Evolutionary conservation across 1,140 invertebrate genomes (phyloP).

Genomic region (Halictus rubicundus): DNA sequence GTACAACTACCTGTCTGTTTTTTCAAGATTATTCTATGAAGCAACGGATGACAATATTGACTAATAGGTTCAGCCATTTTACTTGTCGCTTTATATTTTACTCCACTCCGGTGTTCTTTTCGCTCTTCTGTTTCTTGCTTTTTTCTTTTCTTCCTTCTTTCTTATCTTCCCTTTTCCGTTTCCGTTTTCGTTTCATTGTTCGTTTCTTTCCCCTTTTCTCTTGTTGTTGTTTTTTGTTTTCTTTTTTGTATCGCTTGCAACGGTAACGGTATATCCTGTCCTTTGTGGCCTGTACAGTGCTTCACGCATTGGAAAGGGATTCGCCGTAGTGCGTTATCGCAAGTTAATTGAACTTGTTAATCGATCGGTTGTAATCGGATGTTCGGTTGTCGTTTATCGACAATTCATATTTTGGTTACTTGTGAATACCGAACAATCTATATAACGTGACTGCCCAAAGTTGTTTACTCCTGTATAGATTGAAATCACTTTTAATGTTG

Average conservation of each 20-base stretch:
- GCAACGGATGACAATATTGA: not conserved
- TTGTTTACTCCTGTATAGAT: too few species aligned
- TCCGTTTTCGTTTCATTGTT: not conserved
- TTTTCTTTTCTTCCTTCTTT: constrained; percentile 1
- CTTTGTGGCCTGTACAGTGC: not conserved
- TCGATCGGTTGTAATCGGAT: too few species aligned
- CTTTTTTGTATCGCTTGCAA: not conserved
- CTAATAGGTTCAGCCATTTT: not conserved
- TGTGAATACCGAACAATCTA: too few species aligned
- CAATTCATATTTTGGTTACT: too few species aligned
- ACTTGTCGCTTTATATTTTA: not conserved
- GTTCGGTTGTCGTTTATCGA: too few species aligned
- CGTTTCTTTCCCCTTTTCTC: not conserved
- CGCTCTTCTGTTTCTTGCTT: not conserved
- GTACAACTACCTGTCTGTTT: not conserved
- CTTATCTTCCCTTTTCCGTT: too few species aligned
- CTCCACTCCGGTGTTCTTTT: not conserved
- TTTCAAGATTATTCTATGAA: not conserved
- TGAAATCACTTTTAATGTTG: too few species aligned
- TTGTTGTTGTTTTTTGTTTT: not conserved
- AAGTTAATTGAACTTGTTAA: too few species aligned
- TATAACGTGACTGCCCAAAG: too few species aligned
- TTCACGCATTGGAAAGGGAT: not conserved
- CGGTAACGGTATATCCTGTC: not conserved
- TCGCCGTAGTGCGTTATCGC: too few species aligned